Evolutionary conservation across 2,797 vertebrate species (phyloP).

Genomic region (Halcyon chelicuti): DNA sequence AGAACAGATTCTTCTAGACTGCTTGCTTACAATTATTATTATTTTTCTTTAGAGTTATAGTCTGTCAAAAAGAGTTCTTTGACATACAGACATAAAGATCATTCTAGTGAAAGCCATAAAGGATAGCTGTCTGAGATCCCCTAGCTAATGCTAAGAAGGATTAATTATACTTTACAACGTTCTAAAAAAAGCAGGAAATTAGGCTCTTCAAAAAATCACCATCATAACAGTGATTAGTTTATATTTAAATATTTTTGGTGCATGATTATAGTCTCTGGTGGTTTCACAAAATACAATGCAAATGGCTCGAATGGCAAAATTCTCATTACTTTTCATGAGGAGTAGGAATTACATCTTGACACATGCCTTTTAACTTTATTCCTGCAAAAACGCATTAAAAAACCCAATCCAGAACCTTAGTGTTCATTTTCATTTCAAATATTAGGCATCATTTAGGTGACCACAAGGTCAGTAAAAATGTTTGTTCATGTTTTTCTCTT

Average conservation of each 20-base stretch:
- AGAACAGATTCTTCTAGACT: not conserved
- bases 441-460: not conserved
- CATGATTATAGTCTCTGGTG: not conserved
- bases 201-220: conserved; percentile 5
- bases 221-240: not conserved
- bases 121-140: not conserved
- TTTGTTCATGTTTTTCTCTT: not conserved
- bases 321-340: not conserved
- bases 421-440: not conserved
- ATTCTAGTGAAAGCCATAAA: not conserved
- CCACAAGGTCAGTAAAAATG: not conserved
- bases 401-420: not conserved
- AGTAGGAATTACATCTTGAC: not conserved
- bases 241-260: conserved; percentile 23
- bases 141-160: not conserved
- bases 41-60: not conserved
- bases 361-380: not conserved
- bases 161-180: conserved; percentile 1
- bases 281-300: not conserved
- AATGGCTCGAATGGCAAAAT: not conserved
- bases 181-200: conserved; percentile 9
- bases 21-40: not conserved
- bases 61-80: not conserved
- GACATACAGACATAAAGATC: not conserved
- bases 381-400: not conserved